Percentiles rank a stretch among this genome's conserved stretches.
Conservation (phyloP, 2,113 vertebrate species). For the Astur gentilis region DNA sequence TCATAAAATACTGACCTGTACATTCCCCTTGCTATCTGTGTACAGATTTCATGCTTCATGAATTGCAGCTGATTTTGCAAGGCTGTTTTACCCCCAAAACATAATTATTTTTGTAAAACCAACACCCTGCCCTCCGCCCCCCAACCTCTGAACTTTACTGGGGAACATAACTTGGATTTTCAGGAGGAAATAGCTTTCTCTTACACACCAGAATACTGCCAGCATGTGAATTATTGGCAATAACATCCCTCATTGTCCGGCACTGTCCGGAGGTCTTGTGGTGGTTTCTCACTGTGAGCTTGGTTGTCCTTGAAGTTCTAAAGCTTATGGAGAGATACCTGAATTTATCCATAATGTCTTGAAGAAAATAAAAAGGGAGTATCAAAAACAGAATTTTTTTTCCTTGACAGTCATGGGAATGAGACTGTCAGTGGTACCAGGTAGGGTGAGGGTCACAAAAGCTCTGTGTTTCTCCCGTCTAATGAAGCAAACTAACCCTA, state of each 20-base stretch:
- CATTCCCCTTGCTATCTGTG: neutral
- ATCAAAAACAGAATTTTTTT: neutral
- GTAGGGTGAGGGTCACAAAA: neutral
- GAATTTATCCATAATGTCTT: neutral
- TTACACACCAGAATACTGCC: accelerated
- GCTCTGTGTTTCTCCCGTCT: neutral
- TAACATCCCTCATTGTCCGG: neutral
- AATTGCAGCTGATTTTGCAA: neutral
- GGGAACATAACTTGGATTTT: neutral
- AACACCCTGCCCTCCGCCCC: no score
- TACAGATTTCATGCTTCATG: neutral
- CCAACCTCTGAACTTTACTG: neutral
- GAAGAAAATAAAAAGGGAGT: neutral
- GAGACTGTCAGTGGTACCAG: neutral
- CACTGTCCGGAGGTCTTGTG: neutral
- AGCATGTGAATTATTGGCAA: neutral
- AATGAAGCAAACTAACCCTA: neutral
- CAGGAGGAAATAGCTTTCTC: neutral
- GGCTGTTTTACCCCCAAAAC: neutral
- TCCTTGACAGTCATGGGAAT: neutral
- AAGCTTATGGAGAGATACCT: neutral
- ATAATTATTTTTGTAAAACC: neutral
- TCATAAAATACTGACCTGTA: neutral
- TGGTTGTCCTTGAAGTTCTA: neutral
- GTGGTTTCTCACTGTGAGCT: neutral